Evolutionary conservation across 1,140 invertebrate genomes (phyloP).

Genomic region (Brachionus manjavacas): DNA sequence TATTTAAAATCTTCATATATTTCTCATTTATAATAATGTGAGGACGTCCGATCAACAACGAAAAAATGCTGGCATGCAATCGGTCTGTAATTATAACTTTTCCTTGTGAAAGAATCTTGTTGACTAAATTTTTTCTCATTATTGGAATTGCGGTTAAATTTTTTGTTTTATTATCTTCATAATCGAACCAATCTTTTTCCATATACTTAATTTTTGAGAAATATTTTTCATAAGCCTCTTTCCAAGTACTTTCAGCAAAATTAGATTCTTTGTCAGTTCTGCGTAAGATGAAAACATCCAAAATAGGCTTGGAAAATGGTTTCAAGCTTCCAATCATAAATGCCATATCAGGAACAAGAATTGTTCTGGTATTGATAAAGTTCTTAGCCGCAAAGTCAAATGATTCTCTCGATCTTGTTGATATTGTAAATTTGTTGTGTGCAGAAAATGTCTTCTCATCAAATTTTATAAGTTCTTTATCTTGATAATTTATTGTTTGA

Average conservation of each 20-base stretch:
- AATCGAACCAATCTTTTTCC: background rate
- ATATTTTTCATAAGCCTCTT: background rate
- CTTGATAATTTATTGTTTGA: background rate
- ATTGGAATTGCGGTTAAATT: background rate
- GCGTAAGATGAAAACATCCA: background rate
- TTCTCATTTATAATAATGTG: background rate
- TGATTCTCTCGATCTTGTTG: background rate
- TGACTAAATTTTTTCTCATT: background rate
- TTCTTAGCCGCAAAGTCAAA: background rate
- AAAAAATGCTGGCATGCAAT: background rate
- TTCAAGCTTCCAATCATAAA: conserved; percentile 1
- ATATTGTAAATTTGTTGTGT: background rate
- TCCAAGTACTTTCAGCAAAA: background rate
- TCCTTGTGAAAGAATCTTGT: background rate
- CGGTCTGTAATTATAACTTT: conserved; percentile 9
- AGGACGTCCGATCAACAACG: background rate
- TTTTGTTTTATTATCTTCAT: background rate
- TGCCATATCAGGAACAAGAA: conserved; percentile 12
- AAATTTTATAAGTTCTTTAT: background rate
- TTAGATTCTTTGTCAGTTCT: background rate
- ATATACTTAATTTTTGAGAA: background rate
- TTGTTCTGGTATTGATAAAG: background rate
- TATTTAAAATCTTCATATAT: background rate
- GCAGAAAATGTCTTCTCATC: background rate
- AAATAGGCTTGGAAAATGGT: background rate